Evolutionary conservation across 1,140 invertebrate species (phyloP), one percentile per base, ranked within the genome.

Genomic region (Trichonephila clavata): DNA sequence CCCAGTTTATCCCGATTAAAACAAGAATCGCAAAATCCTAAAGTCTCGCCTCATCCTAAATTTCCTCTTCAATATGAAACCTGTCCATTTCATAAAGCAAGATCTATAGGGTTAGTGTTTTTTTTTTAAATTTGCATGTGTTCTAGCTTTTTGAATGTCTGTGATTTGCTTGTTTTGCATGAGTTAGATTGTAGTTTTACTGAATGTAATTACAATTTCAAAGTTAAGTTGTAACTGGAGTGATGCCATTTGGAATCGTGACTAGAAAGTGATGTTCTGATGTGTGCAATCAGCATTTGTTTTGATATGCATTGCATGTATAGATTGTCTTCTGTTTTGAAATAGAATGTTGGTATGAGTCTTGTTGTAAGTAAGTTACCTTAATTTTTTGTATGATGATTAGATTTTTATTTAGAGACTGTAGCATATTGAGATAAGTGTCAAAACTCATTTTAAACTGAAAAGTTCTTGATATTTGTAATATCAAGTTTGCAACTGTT

Each of bases 61-160:
- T 63, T 90, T n/a, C 93, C 93, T n/a, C 94, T 96, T 83, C 95
- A 95, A 92, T 95, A 96, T 94, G 94, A 95, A 94, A 95, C 95
- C 81, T 96, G 96, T 95, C 96, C 96, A 27, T 96, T 96, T 95
- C 96, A 96, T 95, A 95, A 95, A 81, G 93, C 94, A 65, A 94
- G 95, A 94, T 96, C 96, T 68, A 94, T 95, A 94, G 96, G 96
- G 96, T 96, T 95, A 94, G 96, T 96, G 94, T 83, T 87, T 71
- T 83, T 81, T 50, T 81, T 91, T 32, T 6, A 77, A 77, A 27
- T 84, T 84, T 59, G 57, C 27, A 32, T 80, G 10, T 80, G 32
- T 18, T 32, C 18, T 80, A 13, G n/a, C 71, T 43, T 80, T 84
- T 84, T 57, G 20, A 57, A 60, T 84, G 83, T 84, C n/a, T 57